Percentiles rank a stretch among this genome's conserved stretches.
phyloP scores from a whole-genome alignment of 2,888 invertebrate species.

The Laothoe populi region DNA sequence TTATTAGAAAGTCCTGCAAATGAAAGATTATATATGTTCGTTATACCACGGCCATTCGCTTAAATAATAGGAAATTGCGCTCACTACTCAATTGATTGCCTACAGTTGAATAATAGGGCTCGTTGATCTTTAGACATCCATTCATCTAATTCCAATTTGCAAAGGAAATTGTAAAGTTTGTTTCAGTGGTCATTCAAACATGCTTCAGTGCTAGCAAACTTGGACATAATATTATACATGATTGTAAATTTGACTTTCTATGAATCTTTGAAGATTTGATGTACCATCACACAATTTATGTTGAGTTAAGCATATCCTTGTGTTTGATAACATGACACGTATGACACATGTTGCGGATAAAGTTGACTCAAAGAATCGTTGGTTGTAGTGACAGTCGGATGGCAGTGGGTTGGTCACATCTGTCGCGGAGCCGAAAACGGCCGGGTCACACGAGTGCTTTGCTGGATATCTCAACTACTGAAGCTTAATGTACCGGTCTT shows the following conservation, averaged over 20 bases:
- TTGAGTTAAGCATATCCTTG: not conserved
- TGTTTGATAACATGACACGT: not conserved
- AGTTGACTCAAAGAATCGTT: constrained; percentile 11
- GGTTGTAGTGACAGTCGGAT: not conserved
- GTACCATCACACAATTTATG: too few species aligned
- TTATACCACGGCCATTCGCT: constrained; percentile 62
- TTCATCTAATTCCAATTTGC: constrained; percentile 33
- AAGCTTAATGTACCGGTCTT: not conserved
- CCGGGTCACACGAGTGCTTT: constrained; percentile 2
- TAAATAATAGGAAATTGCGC: constrained; percentile 63
- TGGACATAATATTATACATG: not conserved
- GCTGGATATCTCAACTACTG: not conserved
- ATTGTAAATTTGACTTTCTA: too few species aligned
- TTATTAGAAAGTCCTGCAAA: too few species aligned
- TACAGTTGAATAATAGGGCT: constrained; percentile 42
- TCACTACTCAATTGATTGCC: constrained; percentile 45
- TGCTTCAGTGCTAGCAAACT: not conserved
- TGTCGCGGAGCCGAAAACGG: constrained; percentile 6
- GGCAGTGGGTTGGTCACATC: constrained; percentile 12
- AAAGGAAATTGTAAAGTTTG: constrained; percentile 4
- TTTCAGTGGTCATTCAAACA: not conserved
- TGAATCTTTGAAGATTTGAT: too few species aligned
- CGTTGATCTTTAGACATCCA: constrained; percentile 35
- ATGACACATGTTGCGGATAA: not conserved
- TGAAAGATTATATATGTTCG: constrained; percentile 57